These are phyloP conservation scores for Acrossocheilus fasciatus DNA, from an alignment of 2,797 vertebrate species.

Conservation along the genomic window DNA sequence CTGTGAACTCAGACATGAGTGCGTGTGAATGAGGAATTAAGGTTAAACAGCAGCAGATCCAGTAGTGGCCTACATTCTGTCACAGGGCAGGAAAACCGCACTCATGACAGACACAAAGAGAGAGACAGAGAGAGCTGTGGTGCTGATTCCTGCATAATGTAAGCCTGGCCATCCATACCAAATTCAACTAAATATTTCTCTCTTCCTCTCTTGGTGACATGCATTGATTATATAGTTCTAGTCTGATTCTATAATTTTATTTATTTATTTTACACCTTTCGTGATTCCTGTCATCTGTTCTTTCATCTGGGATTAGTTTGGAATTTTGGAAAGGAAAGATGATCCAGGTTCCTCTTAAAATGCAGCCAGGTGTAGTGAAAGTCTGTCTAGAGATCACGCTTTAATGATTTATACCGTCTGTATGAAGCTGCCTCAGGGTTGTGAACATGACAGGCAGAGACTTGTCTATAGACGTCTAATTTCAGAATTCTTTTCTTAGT, in stretches of 20 bases:
- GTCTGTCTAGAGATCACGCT: neutral
- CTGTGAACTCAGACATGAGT: slow-evolving; percentile 1
- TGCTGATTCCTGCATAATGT: slow-evolving; percentile 20
- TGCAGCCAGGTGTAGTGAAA: neutral
- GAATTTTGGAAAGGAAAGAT: neutral
- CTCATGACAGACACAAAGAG: neutral
- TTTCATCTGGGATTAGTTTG: neutral
- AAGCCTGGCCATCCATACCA: neutral
- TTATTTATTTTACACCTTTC: neutral
- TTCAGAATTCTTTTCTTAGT: neutral
- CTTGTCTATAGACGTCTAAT: slow-evolving; percentile 30
- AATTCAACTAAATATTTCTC: neutral
- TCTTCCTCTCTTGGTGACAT: neutral
- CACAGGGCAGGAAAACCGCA: neutral
- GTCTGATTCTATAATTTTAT: neutral
- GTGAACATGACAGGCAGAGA: slow-evolving; percentile 29
- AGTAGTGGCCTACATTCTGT: slow-evolving; percentile 41
- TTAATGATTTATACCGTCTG: slow-evolving; percentile 45
- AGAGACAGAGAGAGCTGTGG: neutral
- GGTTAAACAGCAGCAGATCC: slow-evolving; percentile 12
- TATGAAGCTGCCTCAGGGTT: slow-evolving; percentile 19
- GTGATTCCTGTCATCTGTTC: neutral
- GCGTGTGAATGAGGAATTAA: slow-evolving; percentile 20
- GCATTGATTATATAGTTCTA: neutral
- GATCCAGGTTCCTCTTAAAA: neutral